These are phyloP conservation scores for Eolophus roseicapilla DNA, from an alignment of 2,113 vertebrate genomes.

Conservation along the genomic window DNA sequence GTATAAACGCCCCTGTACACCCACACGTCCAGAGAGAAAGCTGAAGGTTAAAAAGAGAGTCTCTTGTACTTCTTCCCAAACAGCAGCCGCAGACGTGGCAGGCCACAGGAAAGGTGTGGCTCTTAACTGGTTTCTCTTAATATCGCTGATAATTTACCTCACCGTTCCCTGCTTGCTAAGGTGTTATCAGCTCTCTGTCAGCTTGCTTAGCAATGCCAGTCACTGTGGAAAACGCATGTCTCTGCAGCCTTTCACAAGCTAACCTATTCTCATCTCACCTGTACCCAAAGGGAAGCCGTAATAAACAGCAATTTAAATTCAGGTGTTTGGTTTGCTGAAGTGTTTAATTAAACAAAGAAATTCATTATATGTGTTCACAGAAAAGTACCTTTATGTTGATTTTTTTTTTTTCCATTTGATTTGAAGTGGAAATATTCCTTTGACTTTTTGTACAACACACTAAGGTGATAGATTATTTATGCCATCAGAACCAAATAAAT, in stretches of 20 bases:
- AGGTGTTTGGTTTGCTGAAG: slow-evolving; percentile 34
- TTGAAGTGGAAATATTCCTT: neutral
- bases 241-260: neutral
- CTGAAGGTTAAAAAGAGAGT: neutral
- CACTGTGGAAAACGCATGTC: neutral
- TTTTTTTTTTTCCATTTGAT: neutral
- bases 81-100: neutral
- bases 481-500: slow-evolving; percentile 7
- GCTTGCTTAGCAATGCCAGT: neutral
- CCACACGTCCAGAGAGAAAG: neutral
- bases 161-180: neutral
- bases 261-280: neutral
- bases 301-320: slow-evolving; percentile 34
- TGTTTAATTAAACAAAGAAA: slow-evolving; percentile 56
- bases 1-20: neutral
- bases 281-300: neutral
- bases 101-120: neutral
- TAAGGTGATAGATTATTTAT: neutral
- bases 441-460: neutral
- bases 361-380: slow-evolving; percentile 6
- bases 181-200: neutral
- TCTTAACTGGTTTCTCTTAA: neutral
- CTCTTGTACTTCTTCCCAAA: neutral
- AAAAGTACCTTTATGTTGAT: neutral
- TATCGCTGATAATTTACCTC: neutral